Evolutionary conservation across 1,140 invertebrate species (phyloP), one percentile per base, ranked within the genome.

Genomic region (Coenobita brevimanus): DNA sequence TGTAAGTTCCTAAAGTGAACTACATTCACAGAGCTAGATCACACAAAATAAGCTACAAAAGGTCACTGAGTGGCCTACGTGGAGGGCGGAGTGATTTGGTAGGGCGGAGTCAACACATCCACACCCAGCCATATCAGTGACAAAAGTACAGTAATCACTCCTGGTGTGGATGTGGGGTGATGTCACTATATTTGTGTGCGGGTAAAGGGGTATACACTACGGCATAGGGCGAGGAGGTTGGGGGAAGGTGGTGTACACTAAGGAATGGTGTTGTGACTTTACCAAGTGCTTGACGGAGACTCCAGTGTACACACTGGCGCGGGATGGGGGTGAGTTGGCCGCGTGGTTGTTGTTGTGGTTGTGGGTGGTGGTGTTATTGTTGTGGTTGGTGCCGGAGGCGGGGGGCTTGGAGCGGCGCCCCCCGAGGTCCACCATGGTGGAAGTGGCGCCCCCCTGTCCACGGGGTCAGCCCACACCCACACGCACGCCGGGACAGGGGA

Each of bases 211-310:
- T 17, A 24, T 43, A n/a, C n/a, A n/a, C n/a, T n/a, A n/a, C n/a
- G n/a, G n/a, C n/a, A n/a, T n/a, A n/a, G n/a, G n/a, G n/a, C n/a
- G n/a, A n/a, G n/a, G n/a, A n/a, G n/a, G n/a, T n/a, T n/a, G n/a
- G n/a, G n/a, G n/a, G n/a, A n/a, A n/a, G n/a, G n/a, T n/a, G n/a
- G n/a, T n/a, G n/a, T n/a, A n/a, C n/a, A n/a, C n/a, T n/a, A n/a
- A n/a, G 17, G 46, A 24, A 24, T 21, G 30, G 10, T 17, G 33
- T n/a, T 27, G 15, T 27, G 33, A 21, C 71, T 46, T 78, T 80
- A 87, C 85, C 85, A 87, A 43, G 78, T 87, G 85, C 57, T 87
- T 87, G 43, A 87, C 85, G 50, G 85, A 87, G 85, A 87, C 64
- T 43, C 85, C 85, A 30, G 85, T 87, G 78, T 87, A 87, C 3